Percentiles rank a stretch among this genome's conserved stretches.
Evolutionary conservation across 2,113 vertebrate species (phyloP).

Genomic region (Chelonoidis abingdonii): DNA sequence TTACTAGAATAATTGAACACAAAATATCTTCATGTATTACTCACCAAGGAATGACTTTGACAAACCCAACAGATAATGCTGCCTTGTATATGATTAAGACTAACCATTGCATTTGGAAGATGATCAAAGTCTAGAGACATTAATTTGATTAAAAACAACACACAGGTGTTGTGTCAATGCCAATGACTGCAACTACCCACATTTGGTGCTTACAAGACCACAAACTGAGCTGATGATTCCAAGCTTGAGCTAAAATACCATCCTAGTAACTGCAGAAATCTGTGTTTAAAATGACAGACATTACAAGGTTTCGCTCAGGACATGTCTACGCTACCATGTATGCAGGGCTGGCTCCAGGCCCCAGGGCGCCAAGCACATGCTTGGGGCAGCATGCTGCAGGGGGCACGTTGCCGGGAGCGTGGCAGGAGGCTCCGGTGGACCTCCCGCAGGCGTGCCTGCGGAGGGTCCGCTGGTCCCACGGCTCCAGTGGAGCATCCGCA

Average conservation of each 20-base stretch:
- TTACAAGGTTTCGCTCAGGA: background rate
- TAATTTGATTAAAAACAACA: slow-evolving; percentile 21
- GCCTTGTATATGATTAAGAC: accelerated
- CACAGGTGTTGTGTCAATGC: slow-evolving; percentile 16
- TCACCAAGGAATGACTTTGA: background rate
- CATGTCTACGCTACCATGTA: too few species aligned
- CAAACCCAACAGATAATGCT: background rate
- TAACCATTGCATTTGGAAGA: background rate
- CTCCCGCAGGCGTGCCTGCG: too few species aligned
- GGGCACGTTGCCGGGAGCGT: too few species aligned
- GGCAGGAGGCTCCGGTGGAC: too few species aligned
- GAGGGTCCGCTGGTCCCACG: too few species aligned
- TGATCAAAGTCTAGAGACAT: background rate
- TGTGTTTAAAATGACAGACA: slow-evolving; percentile 1
- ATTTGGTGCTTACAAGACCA: slow-evolving; percentile 53
- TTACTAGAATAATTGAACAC: background rate
- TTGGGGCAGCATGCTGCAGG: too few species aligned
- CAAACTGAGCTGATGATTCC: slow-evolving; percentile 17
- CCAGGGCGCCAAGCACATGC: too few species aligned
- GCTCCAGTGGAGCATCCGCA: too few species aligned
- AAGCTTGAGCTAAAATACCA: slow-evolving; percentile 43
- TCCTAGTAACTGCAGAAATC: slow-evolving; percentile 32
- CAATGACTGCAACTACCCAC: slow-evolving; percentile 49
- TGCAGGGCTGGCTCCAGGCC: too few species aligned
- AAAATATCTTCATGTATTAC: background rate